Base-by-base conservation (phyloP, 2,113 vertebrate species). In the Hemiscyllium ocellatum region DNA sequence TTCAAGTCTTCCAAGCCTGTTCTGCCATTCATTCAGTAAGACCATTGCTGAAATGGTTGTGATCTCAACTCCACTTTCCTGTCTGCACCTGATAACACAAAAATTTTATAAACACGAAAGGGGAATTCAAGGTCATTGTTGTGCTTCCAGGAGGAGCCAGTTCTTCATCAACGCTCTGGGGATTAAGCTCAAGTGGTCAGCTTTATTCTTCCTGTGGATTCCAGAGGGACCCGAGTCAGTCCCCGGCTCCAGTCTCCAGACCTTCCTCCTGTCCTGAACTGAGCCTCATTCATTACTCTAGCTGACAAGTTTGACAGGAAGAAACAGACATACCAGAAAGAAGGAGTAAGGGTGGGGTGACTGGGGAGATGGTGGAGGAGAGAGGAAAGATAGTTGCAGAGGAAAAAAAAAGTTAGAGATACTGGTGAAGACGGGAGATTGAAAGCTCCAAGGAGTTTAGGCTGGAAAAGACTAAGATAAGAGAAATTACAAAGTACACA, bases 121-220 rank as follows among this genome's bases (percentile, higher is more conserved):
- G 97, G 97, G 97, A 97, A 98, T 97, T 97, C 97, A 97, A 98
- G 98, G 98, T 98, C 98, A 98, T 96, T 97, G 96, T 96, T 95
- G 95, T 96, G 98, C 97, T 97, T 97, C 97, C 97, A 97, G 97
- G 97, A 98, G 97, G 97, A 98, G 97, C 96, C 96, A 97, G 97
- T 97, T 97, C 97, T 98, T 98, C 97, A 97, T 97, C 97, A 97
- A 97, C 96, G 97, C 96, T 97, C 85, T 47, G 97, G 97, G 96
- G 97, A 97, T 96, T 97, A 97, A 96, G 96, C 97, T 97, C 97
- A 97, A 97, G 96, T 97, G 97, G 97, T 96, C 86, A 96, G 96
- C 96, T 96, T 96, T 8, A 6, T 96, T 97, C 56, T 97, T 97
- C 97, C 97, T 98, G 97, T 97, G 97, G 96, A 95, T 97, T 97